Evolutionary conservation across 2,888 invertebrate species (phyloP).

Genomic region (Ophonus ardosiacus): DNA sequence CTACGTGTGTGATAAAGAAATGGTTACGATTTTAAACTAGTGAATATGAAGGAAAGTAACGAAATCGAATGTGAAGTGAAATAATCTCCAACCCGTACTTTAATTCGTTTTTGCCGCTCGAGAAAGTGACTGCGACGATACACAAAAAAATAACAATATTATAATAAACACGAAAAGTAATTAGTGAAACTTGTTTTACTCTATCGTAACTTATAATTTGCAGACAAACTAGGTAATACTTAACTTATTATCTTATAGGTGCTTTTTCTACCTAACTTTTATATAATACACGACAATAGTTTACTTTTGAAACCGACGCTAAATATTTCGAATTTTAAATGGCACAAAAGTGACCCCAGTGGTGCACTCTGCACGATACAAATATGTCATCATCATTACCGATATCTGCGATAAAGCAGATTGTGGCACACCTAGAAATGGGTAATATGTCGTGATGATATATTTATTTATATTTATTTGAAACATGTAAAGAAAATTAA

Average conservation of each 20-base stretch:
- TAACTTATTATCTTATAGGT: background rate
- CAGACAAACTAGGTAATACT: background rate
- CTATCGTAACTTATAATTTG: conserved; percentile 44
- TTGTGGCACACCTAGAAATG: too few relatives aligned
- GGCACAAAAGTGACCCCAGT: too few relatives aligned
- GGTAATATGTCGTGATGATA: too few relatives aligned
- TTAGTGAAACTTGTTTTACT: conserved; percentile 50
- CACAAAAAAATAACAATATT: conserved; percentile 24
- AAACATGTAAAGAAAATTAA: too few relatives aligned
- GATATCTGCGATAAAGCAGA: too few relatives aligned
- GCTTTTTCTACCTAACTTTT: background rate
- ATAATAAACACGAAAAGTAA: conserved; percentile 50
- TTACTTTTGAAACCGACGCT: background rate
- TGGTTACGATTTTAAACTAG: conserved; percentile 7
- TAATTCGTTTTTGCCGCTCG: conserved; percentile 21
- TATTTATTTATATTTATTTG: too few relatives aligned
- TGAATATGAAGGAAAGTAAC: conserved; percentile 30
- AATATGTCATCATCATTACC: too few relatives aligned
- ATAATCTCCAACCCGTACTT: conserved; percentile 19
- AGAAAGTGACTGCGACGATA: conserved; percentile 20
- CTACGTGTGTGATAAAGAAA: background rate
- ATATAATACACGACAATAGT: background rate
- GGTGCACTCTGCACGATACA: too few relatives aligned
- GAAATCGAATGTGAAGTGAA: conserved; percentile 46
- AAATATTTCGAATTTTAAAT: too few relatives aligned